Conservation (phyloP, 2,888 invertebrate species). For the Harpalus rubripes region DNA sequence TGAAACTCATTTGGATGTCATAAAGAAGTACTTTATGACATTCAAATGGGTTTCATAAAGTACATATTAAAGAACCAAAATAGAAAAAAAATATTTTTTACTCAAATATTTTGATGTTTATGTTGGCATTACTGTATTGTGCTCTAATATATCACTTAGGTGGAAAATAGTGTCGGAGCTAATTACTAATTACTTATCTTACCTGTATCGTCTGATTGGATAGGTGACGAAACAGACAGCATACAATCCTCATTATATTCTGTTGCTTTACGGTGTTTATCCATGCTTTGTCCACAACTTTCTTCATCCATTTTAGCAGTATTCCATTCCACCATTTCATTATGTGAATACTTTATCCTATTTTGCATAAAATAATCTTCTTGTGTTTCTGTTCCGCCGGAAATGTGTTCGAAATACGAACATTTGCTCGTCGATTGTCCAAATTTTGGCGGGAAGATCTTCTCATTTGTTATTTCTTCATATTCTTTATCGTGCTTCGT, state of each 20-base stretch:
- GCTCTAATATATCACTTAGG: too few species aligned
- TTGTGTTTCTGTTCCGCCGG: not conserved
- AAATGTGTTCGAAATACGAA: conserved; percentile 35
- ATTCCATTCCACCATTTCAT: conserved; percentile 30
- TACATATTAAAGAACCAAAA: too few species aligned
- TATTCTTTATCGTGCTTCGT: conserved; percentile 9
- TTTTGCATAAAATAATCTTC: conserved; percentile 39
- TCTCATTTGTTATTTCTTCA: conserved; percentile 33
- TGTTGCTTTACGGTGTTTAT: not conserved
- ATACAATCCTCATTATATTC: conserved; percentile 22
- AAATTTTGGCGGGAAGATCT: conserved; percentile 22
- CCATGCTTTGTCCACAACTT: not conserved
- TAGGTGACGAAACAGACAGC: conserved; percentile 30
- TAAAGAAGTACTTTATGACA: too few species aligned
- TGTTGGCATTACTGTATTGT: too few species aligned
- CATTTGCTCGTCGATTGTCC: conserved; percentile 45
- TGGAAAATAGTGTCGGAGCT: not conserved
- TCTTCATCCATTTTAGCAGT: conserved; percentile 18
- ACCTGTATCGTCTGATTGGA: conserved; percentile 47
- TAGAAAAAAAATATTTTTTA: too few species aligned
- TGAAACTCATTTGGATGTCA: too few species aligned
- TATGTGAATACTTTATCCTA: conserved; percentile 24
- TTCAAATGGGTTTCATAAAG: too few species aligned
- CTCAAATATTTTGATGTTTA: too few species aligned
- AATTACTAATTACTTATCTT: conserved; percentile 8